Conservation (phyloP, 2,113 vertebrate genomes). For the Callochromis pleurospilus region DNA sequence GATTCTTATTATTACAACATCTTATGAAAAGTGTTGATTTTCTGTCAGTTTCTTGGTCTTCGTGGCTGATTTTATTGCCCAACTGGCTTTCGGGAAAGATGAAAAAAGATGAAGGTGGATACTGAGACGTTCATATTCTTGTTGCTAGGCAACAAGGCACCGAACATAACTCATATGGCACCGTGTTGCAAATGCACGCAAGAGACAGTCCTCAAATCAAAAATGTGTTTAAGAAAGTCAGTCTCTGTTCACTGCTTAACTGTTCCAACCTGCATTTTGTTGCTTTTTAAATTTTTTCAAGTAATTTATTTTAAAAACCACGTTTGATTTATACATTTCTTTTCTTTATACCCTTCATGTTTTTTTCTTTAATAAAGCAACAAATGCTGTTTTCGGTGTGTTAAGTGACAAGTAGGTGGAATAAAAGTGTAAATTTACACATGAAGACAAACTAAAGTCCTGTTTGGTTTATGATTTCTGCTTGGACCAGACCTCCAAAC, state of each 20-base stretch:
- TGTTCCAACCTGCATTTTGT: neutral
- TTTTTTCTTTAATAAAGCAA: neutral
- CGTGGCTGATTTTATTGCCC: neutral
- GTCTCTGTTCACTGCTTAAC: neutral
- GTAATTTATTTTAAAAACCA: neutral
- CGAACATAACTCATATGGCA: neutral
- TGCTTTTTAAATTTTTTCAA: accelerated
- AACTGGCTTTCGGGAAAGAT: accelerated
- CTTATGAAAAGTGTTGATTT: neutral
- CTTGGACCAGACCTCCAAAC: neutral
- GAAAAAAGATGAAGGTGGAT: neutral
- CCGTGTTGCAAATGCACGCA: accelerated
- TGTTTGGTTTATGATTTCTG: accelerated
- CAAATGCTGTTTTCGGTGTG: accelerated
- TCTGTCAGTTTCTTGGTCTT: neutral
- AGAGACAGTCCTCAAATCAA: neutral
- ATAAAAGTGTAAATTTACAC: neutral
- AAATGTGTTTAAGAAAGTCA: neutral
- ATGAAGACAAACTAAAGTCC: accelerated
- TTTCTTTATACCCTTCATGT: neutral
- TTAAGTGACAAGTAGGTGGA: neutral
- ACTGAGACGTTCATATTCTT: neutral
- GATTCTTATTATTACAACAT: neutral
- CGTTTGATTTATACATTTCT: neutral
- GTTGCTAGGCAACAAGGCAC: neutral